These are phyloP conservation scores for Junonia oenone DNA, from an alignment of 2,888 invertebrate species.

Conservation along the genomic window DNA sequence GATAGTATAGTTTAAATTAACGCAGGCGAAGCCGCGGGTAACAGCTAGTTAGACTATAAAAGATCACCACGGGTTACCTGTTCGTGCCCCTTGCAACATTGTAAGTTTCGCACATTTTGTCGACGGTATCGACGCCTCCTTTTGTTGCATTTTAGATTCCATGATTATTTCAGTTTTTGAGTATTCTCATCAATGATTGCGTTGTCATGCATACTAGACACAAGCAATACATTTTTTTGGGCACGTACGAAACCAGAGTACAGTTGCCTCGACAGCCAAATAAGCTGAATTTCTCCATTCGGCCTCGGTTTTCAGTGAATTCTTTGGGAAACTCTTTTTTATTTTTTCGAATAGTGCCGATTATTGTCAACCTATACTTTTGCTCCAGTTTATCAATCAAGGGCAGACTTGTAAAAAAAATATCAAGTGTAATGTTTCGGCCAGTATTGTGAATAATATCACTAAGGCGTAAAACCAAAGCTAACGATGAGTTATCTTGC, in stretches of 20 bases:
- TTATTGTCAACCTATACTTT: background rate
- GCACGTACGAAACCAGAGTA: conserved; percentile 26
- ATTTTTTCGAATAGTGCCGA: background rate
- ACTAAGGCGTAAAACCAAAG: conserved; percentile 11
- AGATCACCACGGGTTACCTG: conserved; percentile 23
- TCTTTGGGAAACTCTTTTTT: background rate
- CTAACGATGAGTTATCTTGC: conserved; percentile 12
- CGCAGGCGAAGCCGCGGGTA: no score
- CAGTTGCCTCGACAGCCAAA: conserved; percentile 12
- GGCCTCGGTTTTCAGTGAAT: background rate
- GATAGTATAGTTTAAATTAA: no score
- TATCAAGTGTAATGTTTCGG: conserved; percentile 10
- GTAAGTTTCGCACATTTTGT: no score
- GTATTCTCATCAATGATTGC: no score
- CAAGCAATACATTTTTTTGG: no score
- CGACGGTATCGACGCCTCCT: no score
- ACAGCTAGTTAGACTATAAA: no score
- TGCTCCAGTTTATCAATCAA: background rate
- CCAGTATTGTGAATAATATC: conserved; percentile 11
- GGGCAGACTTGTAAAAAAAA: background rate
- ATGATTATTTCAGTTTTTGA: no score
- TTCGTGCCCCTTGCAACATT: no score
- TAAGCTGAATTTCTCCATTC: background rate
- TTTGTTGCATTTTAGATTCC: no score
- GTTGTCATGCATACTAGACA: no score